Conservation (phyloP, 2,888 invertebrate genomes). For the Dasypolia templi region DNA sequence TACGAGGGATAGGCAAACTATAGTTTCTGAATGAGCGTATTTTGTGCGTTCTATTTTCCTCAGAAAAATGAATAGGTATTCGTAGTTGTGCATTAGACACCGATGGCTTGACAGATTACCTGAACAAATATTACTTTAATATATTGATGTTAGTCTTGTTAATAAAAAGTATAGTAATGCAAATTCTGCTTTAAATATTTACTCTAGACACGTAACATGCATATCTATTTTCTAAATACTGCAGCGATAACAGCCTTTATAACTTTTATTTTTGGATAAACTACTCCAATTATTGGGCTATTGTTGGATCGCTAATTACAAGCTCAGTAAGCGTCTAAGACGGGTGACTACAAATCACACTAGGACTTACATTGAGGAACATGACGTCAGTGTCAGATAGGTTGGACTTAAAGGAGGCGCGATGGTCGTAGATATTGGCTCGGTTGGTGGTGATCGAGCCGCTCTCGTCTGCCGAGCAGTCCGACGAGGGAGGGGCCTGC, state of each 20-base stretch:
- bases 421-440: constrained; percentile 93
- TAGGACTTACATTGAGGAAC: constrained; percentile 95
- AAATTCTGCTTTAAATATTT: constrained; percentile 3
- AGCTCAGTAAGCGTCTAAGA: constrained; percentile 64
- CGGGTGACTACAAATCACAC: constrained; percentile 74
- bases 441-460: constrained; percentile 96
- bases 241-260: constrained; percentile 52
- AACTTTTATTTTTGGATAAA: constrained; percentile 43
- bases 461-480: constrained; percentile 91
- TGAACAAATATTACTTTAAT: constrained; percentile 9
- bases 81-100: constrained; percentile 25
- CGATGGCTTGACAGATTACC: not conserved
- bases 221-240: constrained; percentile 61
- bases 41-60: constrained; percentile 17
- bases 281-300: constrained; percentile 65
- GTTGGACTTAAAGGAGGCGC: constrained; percentile 96
- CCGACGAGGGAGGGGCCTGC: constrained; percentile 93
- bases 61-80: not conserved
- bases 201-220: constrained; percentile 57
- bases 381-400: constrained; percentile 98
- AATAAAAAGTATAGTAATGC: not conserved
- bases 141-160: not conserved
- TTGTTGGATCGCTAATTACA: constrained; percentile 62
- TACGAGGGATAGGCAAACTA: not conserved
- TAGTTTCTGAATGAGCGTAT: not conserved